A percentile compares a stretch with the other conserved stretches of the same genome.
These are phyloP conservation scores for Platycnemis pennipes DNA, from an alignment of 2,888 invertebrate genomes.

Conservation along the genomic window DNA sequence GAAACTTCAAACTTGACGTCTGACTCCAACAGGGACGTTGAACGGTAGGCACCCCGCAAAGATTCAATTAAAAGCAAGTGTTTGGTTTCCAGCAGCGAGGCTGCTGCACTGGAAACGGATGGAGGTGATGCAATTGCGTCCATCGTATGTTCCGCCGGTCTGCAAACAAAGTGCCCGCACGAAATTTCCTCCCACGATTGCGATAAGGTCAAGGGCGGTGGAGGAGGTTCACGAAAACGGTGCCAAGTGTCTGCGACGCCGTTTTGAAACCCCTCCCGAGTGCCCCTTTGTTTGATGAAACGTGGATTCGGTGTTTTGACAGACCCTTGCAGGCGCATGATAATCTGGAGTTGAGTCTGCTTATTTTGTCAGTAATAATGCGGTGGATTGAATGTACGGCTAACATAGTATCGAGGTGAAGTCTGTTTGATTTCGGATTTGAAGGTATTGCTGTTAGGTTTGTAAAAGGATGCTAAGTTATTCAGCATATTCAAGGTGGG, in stretches of 20 bases:
- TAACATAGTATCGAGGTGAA: too few relatives aligned
- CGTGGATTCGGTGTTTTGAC: neutral
- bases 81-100: neutral
- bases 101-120: neutral
- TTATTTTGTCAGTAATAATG: too few relatives aligned
- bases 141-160: neutral
- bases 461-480: too few relatives aligned
- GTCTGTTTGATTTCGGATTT: too few relatives aligned
- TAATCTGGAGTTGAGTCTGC: neutral
- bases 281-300: conserved; percentile 12
- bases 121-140: neutral
- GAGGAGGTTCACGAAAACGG: neutral
- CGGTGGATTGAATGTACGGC: too few relatives aligned
- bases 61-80: neutral
- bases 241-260: neutral
- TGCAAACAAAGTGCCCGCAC: neutral
- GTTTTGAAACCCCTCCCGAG: neutral
- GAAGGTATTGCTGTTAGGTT: too few relatives aligned
- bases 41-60: neutral
- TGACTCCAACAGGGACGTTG: too few relatives aligned
- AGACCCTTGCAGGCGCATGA: neutral
- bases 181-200: neutral
- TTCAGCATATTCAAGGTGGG: too few relatives aligned
- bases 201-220: neutral
- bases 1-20: too few relatives aligned